Base-by-base conservation (phyloP, 2,888 invertebrate species). In the Isoperla grammatica region DNA sequence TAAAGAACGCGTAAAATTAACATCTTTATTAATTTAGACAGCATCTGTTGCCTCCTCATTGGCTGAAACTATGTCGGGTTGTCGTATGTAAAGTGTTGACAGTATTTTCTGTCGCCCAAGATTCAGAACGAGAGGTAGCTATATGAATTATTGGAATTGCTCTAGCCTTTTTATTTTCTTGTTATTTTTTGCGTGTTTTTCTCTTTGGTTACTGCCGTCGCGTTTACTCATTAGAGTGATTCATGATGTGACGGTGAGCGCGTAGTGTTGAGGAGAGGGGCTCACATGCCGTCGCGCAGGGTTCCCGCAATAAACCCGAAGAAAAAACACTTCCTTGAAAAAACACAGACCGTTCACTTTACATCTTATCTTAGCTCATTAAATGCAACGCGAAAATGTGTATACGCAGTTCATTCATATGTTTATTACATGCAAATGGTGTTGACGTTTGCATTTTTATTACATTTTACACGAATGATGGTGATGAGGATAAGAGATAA, bases 201-300 rank as follows among this genome's bases (percentile, higher is more conserved):
- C 12, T 48, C 20, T 19, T 22, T 48, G 45, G 13, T n/a, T n/a
- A 35, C 2, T 17, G 37, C 39, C 53, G 37, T 39, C 53, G 53
- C 20, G 29, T 49, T 11, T 4, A 49, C 49, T 53, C 53, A 53
- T 53, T 53, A 53, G 37, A 39, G 53, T 53, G 53, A 53, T 53
- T 53, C 53, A 53, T 53, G 53, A 19, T 15, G 17, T 13, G 8
- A n/a, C 20, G 4, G 43, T 43, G 43, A 43, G n/a, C 43, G 19
- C 43, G 13, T n/a, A 2, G 13, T 17, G n/a, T 15, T 8, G 37
- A n/a, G 43, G 4, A 43, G 43, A 8, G 17, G 22, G 46, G 22
- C 12, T 46, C 22, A 6, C 46, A 19, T 17, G 46, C 20, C 46
- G 19, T 9, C 43, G n/a, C 11, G 17, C 8, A 29, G 29, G 29